Percentiles rank a stretch among this genome's conserved stretches.
Conservation (phyloP, 1,140 invertebrate genomes). For the Heliconius hewitsoni region DNA sequence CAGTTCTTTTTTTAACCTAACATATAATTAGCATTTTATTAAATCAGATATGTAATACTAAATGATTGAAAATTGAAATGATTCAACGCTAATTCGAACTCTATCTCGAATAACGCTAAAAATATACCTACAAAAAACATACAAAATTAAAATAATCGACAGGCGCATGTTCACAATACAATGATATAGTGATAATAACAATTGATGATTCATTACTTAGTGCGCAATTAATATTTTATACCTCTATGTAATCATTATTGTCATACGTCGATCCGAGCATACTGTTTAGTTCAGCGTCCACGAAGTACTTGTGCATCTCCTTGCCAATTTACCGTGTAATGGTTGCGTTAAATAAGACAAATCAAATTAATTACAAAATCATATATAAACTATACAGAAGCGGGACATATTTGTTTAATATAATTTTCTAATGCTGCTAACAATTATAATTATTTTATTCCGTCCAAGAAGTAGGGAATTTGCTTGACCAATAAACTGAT, state of each 20-base stretch:
- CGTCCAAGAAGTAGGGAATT: too few species aligned
- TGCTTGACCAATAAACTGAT: too few species aligned
- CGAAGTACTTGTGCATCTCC: conserved; percentile 87
- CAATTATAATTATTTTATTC: too few species aligned
- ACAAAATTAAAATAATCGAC: neutral
- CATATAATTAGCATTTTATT: too few species aligned
- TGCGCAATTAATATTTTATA: conserved; percentile 53
- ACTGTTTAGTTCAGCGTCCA: conserved; percentile 87
- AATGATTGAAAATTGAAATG: too few species aligned
- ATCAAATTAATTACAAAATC: conserved; percentile 47
- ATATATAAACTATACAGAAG: conserved; percentile 38
- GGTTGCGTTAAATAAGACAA: conserved; percentile 73
- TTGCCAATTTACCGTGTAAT: conserved; percentile 80
- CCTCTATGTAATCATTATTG: conserved; percentile 84
- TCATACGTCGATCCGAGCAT: conserved; percentile 85
- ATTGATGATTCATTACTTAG: conserved; percentile 4
- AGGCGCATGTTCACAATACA: conserved; percentile 21
- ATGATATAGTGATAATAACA: neutral
- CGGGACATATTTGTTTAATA: conserved; percentile 12
- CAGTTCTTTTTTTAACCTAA: too few species aligned
- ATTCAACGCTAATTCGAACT: neutral
- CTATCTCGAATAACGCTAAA: neutral
- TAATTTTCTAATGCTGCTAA: neutral
- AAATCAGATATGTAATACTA: too few species aligned
- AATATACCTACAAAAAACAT: neutral